Percentiles rank a stretch among this genome's conserved stretches.
Evolutionary conservation across 2,888 invertebrate genomes (phyloP).

Genomic region (Limenitis arthemis): DNA sequence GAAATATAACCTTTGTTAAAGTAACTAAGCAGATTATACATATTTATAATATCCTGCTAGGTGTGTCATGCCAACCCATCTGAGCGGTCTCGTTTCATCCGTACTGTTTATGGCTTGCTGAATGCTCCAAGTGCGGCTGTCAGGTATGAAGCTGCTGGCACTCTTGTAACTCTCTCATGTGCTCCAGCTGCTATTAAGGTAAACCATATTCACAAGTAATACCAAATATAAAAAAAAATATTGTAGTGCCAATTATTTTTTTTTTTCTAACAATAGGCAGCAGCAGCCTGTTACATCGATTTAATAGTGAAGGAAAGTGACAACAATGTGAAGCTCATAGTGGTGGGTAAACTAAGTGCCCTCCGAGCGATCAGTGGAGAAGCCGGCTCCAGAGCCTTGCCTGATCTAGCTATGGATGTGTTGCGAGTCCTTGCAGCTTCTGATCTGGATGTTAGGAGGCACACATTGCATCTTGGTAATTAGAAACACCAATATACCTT

Average conservation of each 20-base stretch:
- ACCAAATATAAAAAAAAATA: not conserved
- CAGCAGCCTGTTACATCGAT: constrained; percentile 98
- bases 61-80: constrained; percentile 97
- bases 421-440: constrained; percentile 92
- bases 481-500: too few species aligned
- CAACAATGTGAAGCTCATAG: constrained; percentile 99
- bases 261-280: constrained; percentile 71
- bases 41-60: constrained; percentile 45
- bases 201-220: constrained; percentile 9
- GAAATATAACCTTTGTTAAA: too few species aligned
- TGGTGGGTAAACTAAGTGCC: constrained; percentile 92
- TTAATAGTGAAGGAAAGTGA: constrained; percentile 99
- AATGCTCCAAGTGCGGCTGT: constrained; percentile 97
- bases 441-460: constrained; percentile 94
- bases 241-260: not conserved
- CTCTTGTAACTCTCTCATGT: constrained; percentile 95
- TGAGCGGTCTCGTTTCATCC: constrained; percentile 96
- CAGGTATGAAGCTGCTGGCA: constrained; percentile 98
- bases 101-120: constrained; percentile 97
- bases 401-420: constrained; percentile 97
- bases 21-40: not conserved
- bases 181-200: constrained; percentile 97
- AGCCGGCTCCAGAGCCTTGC: constrained; percentile 82
- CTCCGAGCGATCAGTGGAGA: constrained; percentile 90
- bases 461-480: constrained; percentile 81